Evolutionary conservation across 2,888 invertebrate genomes (phyloP).

Genomic region (Rhagonycha lutea): DNA sequence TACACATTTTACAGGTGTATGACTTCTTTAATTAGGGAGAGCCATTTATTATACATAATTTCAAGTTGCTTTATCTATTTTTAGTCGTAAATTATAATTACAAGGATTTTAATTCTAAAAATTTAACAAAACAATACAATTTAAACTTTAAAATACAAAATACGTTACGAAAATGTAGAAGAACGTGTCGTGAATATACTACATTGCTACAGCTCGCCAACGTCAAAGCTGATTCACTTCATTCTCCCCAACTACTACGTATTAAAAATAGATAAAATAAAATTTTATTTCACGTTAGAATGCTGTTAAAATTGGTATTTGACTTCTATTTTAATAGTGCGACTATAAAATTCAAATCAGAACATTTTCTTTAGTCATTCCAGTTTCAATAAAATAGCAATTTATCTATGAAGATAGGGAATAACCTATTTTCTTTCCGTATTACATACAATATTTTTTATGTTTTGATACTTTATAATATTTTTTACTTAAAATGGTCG

Average conservation of each 20-base stretch:
- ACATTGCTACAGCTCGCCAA: not conserved
- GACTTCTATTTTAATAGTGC: not conserved
- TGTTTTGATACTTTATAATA: too few species aligned
- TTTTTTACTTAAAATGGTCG: too few species aligned
- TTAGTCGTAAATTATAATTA: not conserved
- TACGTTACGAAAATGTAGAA: slow-evolving; percentile 8
- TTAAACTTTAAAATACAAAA: not conserved
- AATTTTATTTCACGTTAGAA: not conserved
- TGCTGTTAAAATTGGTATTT: not conserved
- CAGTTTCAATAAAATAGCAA: not conserved
- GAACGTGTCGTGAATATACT: slow-evolving; percentile 6
- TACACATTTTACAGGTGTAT: not conserved
- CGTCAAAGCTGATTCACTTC: not conserved
- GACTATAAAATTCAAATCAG: not conserved
- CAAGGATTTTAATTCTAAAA: not conserved
- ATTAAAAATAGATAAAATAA: not conserved
- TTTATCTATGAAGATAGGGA: too few species aligned
- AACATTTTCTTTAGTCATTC: not conserved
- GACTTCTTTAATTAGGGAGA: not conserved
- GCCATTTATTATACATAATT: not conserved
- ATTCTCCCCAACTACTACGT: not conserved
- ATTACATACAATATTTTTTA: too few species aligned
- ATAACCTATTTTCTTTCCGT: too few species aligned
- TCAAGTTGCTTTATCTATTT: not conserved
- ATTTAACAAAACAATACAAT: not conserved